A percentile compares a stretch with the other conserved stretches of the same genome.
Evolutionary conservation across 1,140 invertebrate species (phyloP).

Genomic region (Micrasema longulum): DNA sequence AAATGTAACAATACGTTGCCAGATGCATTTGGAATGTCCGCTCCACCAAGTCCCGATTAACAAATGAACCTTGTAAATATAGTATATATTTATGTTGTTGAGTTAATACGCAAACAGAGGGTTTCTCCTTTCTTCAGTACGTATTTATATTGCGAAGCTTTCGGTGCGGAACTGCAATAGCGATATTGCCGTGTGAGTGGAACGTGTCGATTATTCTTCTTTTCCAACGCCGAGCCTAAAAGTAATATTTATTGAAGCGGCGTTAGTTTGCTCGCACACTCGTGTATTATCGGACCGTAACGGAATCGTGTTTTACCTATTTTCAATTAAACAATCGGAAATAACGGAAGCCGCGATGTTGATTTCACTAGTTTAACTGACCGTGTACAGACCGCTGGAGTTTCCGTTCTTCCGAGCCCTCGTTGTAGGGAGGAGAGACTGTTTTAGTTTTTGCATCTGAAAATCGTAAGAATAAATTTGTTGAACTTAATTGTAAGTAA

Average conservation of each 20-base stretch:
- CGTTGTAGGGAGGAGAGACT: background rate
- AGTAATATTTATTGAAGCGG: background rate
- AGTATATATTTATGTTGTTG: constrained; percentile 4
- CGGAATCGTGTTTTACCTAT: too few relatives aligned
- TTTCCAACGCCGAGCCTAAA: constrained; percentile 5
- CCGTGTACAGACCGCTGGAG: too few relatives aligned
- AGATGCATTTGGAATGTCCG: constrained; percentile 21
- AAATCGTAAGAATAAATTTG: constrained; percentile 10
- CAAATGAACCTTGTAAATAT: constrained; percentile 5
- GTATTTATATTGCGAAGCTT: constrained; percentile 2
- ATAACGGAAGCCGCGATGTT: too few relatives aligned
- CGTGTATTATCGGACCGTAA: too few relatives aligned
- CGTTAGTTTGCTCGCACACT: too few relatives aligned
- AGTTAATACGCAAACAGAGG: background rate
- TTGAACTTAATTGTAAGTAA: constrained; percentile 28
- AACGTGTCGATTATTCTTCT: background rate
- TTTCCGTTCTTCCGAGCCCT: too few relatives aligned
- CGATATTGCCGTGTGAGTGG: background rate
- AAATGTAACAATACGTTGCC: constrained; percentile 31
- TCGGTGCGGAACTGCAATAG: constrained; percentile 7
- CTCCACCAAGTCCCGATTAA: constrained; percentile 6
- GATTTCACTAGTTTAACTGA: too few relatives aligned
- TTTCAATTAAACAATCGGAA: too few relatives aligned
- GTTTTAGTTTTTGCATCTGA: constrained; percentile 25
- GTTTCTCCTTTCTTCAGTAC: background rate